These are phyloP conservation scores for Sylvilagus bachmani DNA, from an alignment of 2,113 vertebrate genomes.

Conservation along the genomic window DNA sequence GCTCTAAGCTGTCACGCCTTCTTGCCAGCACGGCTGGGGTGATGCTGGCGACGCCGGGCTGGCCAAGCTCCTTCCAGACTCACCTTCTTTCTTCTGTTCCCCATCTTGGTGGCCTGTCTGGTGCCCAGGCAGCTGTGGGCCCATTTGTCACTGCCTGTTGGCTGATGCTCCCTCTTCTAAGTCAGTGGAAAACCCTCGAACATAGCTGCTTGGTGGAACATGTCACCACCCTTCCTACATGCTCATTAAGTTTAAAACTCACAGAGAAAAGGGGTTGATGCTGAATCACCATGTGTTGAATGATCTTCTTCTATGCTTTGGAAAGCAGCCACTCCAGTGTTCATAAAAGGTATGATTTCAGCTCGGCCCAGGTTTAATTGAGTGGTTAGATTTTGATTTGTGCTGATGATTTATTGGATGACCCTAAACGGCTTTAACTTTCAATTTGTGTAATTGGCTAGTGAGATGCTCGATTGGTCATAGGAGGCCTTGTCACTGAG, in stretches of 20 bases:
- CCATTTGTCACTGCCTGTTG: not conserved
- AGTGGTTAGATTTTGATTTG: slow-evolving; percentile 61
- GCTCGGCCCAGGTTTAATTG: slow-evolving; percentile 45
- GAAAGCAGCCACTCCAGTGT: slow-evolving; percentile 62
- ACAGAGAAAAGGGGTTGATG: slow-evolving; percentile 51
- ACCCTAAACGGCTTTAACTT: slow-evolving; percentile 33
- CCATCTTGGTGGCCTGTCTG: not conserved
- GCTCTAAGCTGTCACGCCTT: not conserved
- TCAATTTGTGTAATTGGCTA: not conserved
- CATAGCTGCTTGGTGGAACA: not conserved
- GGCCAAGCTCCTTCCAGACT: not conserved
- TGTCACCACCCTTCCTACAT: slow-evolving; percentile 47
- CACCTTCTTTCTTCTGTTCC: not conserved
- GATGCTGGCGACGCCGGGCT: not conserved
- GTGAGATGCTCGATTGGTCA: not conserved
- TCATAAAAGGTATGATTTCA: slow-evolving; percentile 59
- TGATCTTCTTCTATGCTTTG: slow-evolving; percentile 55
- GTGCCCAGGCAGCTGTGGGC: not conserved
- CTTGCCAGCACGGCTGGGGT: not conserved
- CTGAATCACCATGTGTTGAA: slow-evolving; percentile 47
- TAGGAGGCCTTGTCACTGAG: not conserved
- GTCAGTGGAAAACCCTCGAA: not conserved
- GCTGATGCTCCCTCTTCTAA: not conserved
- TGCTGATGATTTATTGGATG: slow-evolving; percentile 55
- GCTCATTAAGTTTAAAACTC: slow-evolving; percentile 56